Evolutionary conservation across 2,113 vertebrate genomes (phyloP), one percentile per base, ranked within the genome.

Genomic region (Atractosteus spatula): DNA sequence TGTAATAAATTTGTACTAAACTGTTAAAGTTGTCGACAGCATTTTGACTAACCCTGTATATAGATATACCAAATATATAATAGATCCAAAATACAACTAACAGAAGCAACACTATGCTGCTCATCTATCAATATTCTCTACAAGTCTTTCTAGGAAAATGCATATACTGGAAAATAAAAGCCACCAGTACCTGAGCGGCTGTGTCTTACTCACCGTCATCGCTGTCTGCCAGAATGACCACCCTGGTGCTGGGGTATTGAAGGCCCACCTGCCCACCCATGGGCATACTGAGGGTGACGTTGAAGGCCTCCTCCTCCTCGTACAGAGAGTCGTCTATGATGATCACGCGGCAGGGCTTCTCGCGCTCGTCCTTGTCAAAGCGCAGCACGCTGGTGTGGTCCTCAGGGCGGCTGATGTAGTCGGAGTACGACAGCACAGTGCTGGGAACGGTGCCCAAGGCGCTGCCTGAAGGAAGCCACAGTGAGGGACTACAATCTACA

Each of bases 231-330:
- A 95, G 72, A 81, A 96, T 92, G 47, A 85, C 79, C 69, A 94
- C 84, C 75, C 79, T 91, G 72, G 93, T 71, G 1, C 78, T 85
- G 0, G 94, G 90, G 84, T 92, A 95, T 64, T 79, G 86, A 69
- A 80, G 56, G 44, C 92, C 91, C 79, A 94, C 73, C 74, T 86
- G 86, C 8, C 93, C 93, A 5, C 93, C 93, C 87, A 90, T 85
- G 4, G 94, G 86, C 88, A 94, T 89, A 72, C 91, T 95, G 74
- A 96, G 85, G 11, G 86, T 94, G 68, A 96, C 74, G 3, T 83
- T 92, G 70, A 96, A 96, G 80, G 78, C 91, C 83, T 96, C 95
- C 8, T 95, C 93, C 70, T 92, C 91, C 80, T 96, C 93, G n/a
- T 92, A 94, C 17, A 95, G 86, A 1, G 93, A 94, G 74, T 96